Evolutionary conservation across 2,888 invertebrate genomes (phyloP).

Genomic region (Polyommatus iphigenia): DNA sequence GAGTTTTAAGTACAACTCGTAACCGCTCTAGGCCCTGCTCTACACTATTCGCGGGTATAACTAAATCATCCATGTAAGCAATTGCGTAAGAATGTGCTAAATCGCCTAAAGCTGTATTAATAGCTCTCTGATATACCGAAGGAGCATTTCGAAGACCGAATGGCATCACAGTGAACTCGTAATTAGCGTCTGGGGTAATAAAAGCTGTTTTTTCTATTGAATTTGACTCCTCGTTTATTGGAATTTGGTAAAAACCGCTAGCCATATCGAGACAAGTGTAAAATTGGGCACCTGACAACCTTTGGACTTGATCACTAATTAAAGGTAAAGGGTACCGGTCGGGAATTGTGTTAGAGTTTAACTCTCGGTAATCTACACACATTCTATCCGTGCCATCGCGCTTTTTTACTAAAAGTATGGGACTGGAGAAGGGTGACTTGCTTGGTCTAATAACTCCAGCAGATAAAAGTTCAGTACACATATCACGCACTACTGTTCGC

Average conservation of each 20-base stretch:
- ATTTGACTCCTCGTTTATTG: too few relatives aligned
- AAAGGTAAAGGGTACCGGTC: too few relatives aligned
- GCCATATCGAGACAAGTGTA: too few relatives aligned
- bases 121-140: background rate
- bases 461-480: conserved; percentile 6
- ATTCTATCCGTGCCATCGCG: background rate
- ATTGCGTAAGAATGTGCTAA: background rate
- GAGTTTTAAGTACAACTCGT: conserved; percentile 33
- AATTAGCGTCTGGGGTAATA: too few relatives aligned
- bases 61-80: background rate
- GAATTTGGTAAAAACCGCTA: too few relatives aligned
- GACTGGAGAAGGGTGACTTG: background rate
- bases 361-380: background rate
- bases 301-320: too few relatives aligned
- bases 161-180: too few relatives aligned
- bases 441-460: background rate
- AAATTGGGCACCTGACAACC: too few relatives aligned
- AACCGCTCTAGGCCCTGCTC: background rate
- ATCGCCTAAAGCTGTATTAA: background rate
- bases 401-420: background rate
- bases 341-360: too few relatives aligned
- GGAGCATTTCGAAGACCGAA: background rate
- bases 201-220: too few relatives aligned
- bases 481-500: too few relatives aligned
- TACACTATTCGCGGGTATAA: conserved; percentile 2